Conservation (phyloP, 2,797 vertebrate species). For the Scolopax rusticola region DNA sequence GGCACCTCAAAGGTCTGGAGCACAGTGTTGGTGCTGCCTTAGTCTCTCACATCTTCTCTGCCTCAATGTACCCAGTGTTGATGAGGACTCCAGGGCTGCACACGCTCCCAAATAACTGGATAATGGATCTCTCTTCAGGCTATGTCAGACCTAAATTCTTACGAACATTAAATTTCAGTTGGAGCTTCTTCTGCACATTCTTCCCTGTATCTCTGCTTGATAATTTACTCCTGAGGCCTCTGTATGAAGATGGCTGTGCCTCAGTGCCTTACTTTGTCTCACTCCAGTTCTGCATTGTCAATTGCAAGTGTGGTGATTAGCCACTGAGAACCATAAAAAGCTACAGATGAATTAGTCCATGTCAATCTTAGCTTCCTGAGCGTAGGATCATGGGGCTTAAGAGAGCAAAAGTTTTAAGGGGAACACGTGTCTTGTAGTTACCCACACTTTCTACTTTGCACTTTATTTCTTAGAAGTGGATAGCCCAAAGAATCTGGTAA, state of each 20-base stretch:
- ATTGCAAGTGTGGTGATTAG: accelerated
- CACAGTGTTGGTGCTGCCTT: neutral
- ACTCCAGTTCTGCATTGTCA: neutral
- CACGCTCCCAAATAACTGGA: neutral
- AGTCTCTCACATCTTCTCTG: neutral
- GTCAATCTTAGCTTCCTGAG: neutral
- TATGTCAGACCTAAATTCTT: neutral
- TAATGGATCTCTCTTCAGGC: neutral
- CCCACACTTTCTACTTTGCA: neutral
- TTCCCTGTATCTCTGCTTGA: neutral
- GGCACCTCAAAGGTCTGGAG: neutral
- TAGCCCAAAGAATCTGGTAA: constrained; percentile 34
- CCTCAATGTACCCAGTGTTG: neutral
- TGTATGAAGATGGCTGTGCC: neutral
- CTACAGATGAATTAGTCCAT: neutral
- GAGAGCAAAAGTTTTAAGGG: neutral
- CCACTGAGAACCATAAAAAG: neutral
- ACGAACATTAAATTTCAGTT: neutral
- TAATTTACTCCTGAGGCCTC: neutral
- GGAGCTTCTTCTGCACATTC: neutral
- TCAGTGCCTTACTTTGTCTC: neutral
- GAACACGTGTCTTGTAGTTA: neutral
- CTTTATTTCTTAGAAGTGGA: neutral
- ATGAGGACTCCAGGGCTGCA: neutral
- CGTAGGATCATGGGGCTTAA: neutral